Base-by-base conservation (phyloP, 2,797 vertebrate species). In the Gymnodraco acuticeps region DNA sequence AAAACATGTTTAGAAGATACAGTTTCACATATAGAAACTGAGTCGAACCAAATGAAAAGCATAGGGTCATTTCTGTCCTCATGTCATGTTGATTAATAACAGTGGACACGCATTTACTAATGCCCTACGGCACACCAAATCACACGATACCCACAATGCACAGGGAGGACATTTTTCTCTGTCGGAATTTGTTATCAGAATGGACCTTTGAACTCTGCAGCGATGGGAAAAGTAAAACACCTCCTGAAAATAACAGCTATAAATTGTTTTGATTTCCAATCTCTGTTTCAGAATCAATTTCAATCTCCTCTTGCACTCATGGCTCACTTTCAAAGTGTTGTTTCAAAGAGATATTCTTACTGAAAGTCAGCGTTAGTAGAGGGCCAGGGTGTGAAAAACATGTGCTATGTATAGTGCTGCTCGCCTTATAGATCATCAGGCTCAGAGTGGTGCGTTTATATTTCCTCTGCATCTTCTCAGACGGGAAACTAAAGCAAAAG, bases 51-150 rank as follows among this genome's bases (percentile, higher is more conserved):
- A 93, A 91, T 89, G 88, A 91, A 93, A 93, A 83, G 89, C 80
- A 77, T 59, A 19, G 87, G 93, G 92, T 94, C 90, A 94, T 92
- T 94, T 93, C 87, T 91, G 91, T 83, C 88, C 90, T 64, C 27
- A 46, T 92, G 93, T 94, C 94, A 94, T 63, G 55, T 91, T 96
- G 95, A 96, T 96, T 95, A 96, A 96, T 95, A 95, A 94, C 92
- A 88, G 84, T 92, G 93, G 95, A 96, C 93, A 90, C 65, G 47
- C 90, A 92, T 94, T 93, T 91, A 89, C 92, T 93, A 91, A 92
- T 90, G 92, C 92, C 94, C 94, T 83, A 78, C 84, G 56, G 90
- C 93, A 68, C 89, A 84, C 84, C 61, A 87, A 92, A 93, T 92
- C 88, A 88, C 84, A 91, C 75, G 75, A 87, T 92, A 93, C 93